These are phyloP conservation scores for Karalla daura DNA, from an alignment of 2,797 vertebrate genomes.

Conservation along the genomic window DNA sequence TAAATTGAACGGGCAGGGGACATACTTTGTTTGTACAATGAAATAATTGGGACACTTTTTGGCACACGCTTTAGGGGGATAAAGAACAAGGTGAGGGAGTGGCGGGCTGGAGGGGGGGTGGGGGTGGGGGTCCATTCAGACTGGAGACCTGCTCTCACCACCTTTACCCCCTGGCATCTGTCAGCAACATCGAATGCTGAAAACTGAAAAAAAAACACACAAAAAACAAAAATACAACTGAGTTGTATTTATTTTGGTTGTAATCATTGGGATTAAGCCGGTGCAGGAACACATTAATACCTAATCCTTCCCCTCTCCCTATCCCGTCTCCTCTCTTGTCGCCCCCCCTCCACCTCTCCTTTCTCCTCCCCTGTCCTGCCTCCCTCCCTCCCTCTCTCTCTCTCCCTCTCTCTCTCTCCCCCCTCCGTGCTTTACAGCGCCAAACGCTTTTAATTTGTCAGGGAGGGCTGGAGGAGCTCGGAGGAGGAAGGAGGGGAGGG, in stretches of 20 bases:
- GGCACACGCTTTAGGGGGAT: slow-evolving; percentile 3
- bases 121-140: slow-evolving; percentile 55
- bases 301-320: slow-evolving; percentile 82
- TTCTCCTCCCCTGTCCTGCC: slow-evolving; percentile 40
- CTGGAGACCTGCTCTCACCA: slow-evolving; percentile 51
- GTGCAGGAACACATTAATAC: slow-evolving; percentile 86
- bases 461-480: slow-evolving; percentile 51
- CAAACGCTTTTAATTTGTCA: slow-evolving; percentile 87
- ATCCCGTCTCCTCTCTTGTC: slow-evolving; percentile 53
- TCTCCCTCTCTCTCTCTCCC: slow-evolving; percentile 43
- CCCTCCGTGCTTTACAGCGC: slow-evolving; percentile 75
- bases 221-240: slow-evolving; percentile 76
- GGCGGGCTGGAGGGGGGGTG: no score
- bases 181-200: slow-evolving; percentile 76
- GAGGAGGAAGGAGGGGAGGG: no score
- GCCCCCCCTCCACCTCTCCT: slow-evolving; percentile 42
- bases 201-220: slow-evolving; percentile 61
- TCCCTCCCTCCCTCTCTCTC: slow-evolving; percentile 40
- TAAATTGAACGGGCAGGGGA: background rate
- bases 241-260: slow-evolving; percentile 92
- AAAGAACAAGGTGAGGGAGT: background rate
- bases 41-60: slow-evolving; percentile 39
- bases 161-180: slow-evolving; percentile 76
- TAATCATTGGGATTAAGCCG: slow-evolving; percentile 91
- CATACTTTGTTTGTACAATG: slow-evolving; percentile 31